Evolutionary conservation across 2,888 invertebrate genomes (phyloP).

Genomic region (Dasypogon diadema): DNA sequence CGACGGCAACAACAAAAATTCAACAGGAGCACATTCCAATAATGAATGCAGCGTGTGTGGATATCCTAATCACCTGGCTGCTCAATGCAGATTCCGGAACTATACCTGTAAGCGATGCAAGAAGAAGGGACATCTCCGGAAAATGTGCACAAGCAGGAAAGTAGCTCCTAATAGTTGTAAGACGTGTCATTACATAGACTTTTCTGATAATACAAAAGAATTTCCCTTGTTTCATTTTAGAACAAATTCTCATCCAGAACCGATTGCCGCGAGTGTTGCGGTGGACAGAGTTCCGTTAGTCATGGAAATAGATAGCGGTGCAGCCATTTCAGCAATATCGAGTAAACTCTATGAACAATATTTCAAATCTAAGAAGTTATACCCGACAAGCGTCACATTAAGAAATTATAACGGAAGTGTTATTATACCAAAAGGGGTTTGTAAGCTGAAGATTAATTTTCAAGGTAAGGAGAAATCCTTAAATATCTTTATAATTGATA

Average conservation of each 20-base stretch:
- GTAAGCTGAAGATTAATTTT: slow-evolving; percentile 15
- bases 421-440: slow-evolving; percentile 43
- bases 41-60: slow-evolving; percentile 27
- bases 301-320: slow-evolving; percentile 51
- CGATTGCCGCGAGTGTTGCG: slow-evolving; percentile 29
- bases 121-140: slow-evolving; percentile 47
- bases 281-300: slow-evolving; percentile 41
- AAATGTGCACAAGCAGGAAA: slow-evolving; percentile 41
- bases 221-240: slow-evolving; percentile 50
- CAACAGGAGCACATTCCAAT: neutral
- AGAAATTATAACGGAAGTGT: neutral
- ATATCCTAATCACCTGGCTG: slow-evolving; percentile 38
- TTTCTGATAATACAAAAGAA: slow-evolving; percentile 15
- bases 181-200: slow-evolving; percentile 34
- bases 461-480: slow-evolving; percentile 12
- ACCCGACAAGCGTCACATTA: neutral
- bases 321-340: slow-evolving; percentile 50
- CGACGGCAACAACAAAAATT: too few relatives aligned
- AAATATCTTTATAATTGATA: slow-evolving; percentile 22
- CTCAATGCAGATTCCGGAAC: slow-evolving; percentile 42
- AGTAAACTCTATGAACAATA: slow-evolving; percentile 37
- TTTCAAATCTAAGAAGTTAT: too few relatives aligned
- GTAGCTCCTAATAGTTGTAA: slow-evolving; percentile 8
- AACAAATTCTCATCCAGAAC: slow-evolving; percentile 34
- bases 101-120: slow-evolving; percentile 44